These are phyloP conservation scores for Lysandra bellargus DNA, from an alignment of 2,888 invertebrate genomes.

Conservation along the genomic window DNA sequence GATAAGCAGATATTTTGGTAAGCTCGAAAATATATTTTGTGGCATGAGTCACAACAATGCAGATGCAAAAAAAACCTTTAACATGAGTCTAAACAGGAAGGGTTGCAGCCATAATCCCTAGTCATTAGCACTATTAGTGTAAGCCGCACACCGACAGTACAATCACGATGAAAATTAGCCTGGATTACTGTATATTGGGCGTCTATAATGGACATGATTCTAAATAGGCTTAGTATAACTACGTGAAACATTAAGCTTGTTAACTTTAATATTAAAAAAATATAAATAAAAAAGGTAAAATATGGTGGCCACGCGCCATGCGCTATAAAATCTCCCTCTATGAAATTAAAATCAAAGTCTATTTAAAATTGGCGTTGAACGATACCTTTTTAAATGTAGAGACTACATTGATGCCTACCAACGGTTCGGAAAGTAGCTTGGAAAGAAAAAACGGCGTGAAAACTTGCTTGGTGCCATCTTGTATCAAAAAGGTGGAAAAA, in stretches of 20 bases:
- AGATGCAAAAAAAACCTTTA: constrained; percentile 30
- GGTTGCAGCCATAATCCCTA: constrained; percentile 39
- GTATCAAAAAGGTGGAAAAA: no score
- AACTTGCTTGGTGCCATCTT: no score
- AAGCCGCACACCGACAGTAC: constrained; percentile 37
- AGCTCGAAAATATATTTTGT: neutral
- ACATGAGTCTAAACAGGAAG: constrained; percentile 36
- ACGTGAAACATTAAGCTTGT: neutral
- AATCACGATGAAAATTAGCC: constrained; percentile 36
- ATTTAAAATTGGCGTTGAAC: no score
- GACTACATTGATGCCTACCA: no score
- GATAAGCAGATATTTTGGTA: neutral
- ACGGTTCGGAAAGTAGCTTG: no score
- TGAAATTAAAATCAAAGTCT: no score
- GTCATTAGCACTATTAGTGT: constrained; percentile 40
- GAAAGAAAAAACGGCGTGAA: no score
- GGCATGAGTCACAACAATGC: neutral
- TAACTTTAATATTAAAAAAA: no score
- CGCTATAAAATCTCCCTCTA: no score
- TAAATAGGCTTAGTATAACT: neutral
- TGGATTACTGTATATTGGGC: neutral
- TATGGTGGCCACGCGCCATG: no score
- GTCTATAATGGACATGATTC: neutral
- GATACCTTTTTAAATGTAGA: no score
- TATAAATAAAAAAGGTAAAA: no score